Base-by-base conservation (phyloP, 2,797 vertebrate species). In the Acestrorhynchus altus region DNA sequence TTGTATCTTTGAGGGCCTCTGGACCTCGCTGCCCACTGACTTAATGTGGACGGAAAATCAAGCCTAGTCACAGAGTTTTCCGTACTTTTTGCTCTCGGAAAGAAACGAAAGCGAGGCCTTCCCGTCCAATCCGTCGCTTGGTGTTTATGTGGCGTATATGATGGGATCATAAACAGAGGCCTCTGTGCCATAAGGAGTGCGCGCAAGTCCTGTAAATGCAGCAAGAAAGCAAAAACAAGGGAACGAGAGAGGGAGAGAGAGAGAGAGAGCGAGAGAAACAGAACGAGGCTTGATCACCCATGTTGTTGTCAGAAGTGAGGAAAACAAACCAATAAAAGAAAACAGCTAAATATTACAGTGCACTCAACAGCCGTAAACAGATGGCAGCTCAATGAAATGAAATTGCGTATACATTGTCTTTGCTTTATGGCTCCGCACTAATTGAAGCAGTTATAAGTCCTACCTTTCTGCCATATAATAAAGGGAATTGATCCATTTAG, bases 391-490 rank as follows among this genome's bases (percentile, higher is more conserved):
- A 92, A 92, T 93, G 83, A 93, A 93, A 92, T 92, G 90, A 92
- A 94, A 94, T 94, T 92, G 92, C 91, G 92, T 93, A 93, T 94
- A 94, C 92, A 93, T 94, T 93, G 93, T 92, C 89, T 86, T 92
- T 68, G 87, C 90, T 94, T 93, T 93, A 93, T 92, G 87, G 92
- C 91, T 90, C 82, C 70, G 81, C 88, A 87, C 90, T 94, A 93
- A 94, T 94, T 93, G 90, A 91, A 87, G 88, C 84, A 86, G 91
- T 94, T 93, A 94, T 94, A 93, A 92, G 89, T 90, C 83, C 89
- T 93, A 93, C 92, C 92, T 94, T 93, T 93, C 87, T 85, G 76
- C 84, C 89, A 88, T 93, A 90, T 93, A 93, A 92, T 94, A 91
- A 93, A 92, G 90, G 87, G 87, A 92, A 92, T 91, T 86, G 90